Evolutionary conservation across 2,797 vertebrate genomes (phyloP).

Genomic region (Hoplostethus atlanticus): DNA sequence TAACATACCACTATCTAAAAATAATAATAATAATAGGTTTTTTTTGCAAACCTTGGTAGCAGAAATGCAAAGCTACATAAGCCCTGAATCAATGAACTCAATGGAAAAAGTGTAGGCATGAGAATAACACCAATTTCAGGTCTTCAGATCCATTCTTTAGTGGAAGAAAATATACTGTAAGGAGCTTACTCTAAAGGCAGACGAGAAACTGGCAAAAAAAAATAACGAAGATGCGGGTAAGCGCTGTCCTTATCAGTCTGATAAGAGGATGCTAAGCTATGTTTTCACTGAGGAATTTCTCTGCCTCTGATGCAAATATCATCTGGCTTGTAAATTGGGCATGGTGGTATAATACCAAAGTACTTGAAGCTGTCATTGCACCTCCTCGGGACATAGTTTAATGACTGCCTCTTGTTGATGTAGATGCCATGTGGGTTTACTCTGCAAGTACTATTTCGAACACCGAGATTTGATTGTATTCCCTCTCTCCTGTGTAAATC

Average conservation of each 20-base stretch:
- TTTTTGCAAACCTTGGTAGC: slow-evolving; percentile 21
- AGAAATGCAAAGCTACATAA: slow-evolving; percentile 46
- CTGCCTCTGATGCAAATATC: slow-evolving; percentile 74
- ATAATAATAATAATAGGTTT: slow-evolving; percentile 13
- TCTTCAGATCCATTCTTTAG: slow-evolving; percentile 50
- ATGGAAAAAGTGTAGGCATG: slow-evolving; percentile 41
- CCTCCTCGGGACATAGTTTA: slow-evolving; percentile 77
- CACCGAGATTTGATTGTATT: slow-evolving; percentile 46
- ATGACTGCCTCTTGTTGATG: slow-evolving; percentile 71
- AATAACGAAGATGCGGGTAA: slow-evolving; percentile 40
- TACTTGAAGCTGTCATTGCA: slow-evolving; percentile 69
- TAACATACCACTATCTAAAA: slow-evolving; percentile 18
- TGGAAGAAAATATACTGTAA: slow-evolving; percentile 49
- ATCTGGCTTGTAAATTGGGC: slow-evolving; percentile 73
- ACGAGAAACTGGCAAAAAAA: slow-evolving; percentile 36
- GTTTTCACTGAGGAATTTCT: slow-evolving; percentile 68
- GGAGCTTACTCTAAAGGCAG: slow-evolving; percentile 61
- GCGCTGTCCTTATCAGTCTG: slow-evolving; percentile 65
- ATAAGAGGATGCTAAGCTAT: slow-evolving; percentile 74
- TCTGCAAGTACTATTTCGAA: slow-evolving; percentile 50
- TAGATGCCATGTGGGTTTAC: slow-evolving; percentile 50
- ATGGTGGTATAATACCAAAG: slow-evolving; percentile 64
- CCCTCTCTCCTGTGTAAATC: slow-evolving; percentile 33
- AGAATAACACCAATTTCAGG: slow-evolving; percentile 37
- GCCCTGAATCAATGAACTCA: slow-evolving; percentile 45